Conservation (phyloP, 2,888 invertebrate species). For the Drosophila testacea region DNA sequence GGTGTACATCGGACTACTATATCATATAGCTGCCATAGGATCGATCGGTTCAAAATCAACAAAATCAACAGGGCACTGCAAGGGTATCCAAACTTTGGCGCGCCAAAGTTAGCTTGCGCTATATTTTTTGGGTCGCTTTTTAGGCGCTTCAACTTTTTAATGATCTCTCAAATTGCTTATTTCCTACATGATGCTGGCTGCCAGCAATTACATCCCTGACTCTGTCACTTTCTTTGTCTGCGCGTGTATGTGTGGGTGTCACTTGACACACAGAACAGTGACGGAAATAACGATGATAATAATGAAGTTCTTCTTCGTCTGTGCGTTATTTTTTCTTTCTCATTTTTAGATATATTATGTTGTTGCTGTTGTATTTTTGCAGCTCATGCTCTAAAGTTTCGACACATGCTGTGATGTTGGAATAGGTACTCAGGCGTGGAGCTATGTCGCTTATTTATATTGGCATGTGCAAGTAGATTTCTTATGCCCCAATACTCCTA, state of each 20-base stretch:
- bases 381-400: slow-evolving; percentile 54
- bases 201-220: slow-evolving; percentile 66
- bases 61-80: too few relatives aligned
- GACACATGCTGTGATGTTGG: slow-evolving; percentile 45
- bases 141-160: slow-evolving; percentile 75
- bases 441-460: slow-evolving; percentile 68
- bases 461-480: slow-evolving; percentile 74
- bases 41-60: too few relatives aligned
- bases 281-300: slow-evolving; percentile 65
- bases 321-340: background rate
- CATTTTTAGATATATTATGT: background rate
- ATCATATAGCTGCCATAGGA: too few relatives aligned
- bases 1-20: too few relatives aligned
- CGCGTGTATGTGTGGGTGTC: slow-evolving; percentile 37
- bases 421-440: slow-evolving; percentile 36
- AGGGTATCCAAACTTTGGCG: too few relatives aligned
- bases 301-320: slow-evolving; percentile 56
- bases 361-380: slow-evolving; percentile 13
- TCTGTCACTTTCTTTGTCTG: slow-evolving; percentile 33
- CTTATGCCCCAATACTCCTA: slow-evolving; percentile 45
- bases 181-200: slow-evolving; percentile 74
- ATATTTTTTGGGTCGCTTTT: slow-evolving; percentile 38
- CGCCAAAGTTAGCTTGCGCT: too few relatives aligned
- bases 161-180: slow-evolving; percentile 80
- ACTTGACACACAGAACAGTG: slow-evolving; percentile 57